Percentiles rank a stretch among this genome's conserved stretches.
phyloP scores from a whole-genome alignment of 2,888 invertebrate genomes.

The Lamellibrachia columna region DNA sequence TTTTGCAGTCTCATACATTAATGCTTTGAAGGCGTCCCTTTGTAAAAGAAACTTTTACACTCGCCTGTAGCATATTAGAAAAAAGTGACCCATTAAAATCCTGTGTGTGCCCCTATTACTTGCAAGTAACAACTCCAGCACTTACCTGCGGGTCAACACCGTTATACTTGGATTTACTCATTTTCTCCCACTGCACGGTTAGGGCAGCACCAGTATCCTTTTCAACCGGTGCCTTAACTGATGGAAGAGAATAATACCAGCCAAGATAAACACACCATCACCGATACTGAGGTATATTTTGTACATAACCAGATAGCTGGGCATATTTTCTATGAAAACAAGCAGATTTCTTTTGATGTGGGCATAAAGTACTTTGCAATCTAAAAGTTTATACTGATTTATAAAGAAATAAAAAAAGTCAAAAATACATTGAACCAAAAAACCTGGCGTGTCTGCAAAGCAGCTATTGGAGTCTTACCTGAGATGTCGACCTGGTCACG shows the following conservation, averaged over 20 bases:
- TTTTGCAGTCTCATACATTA: too few relatives aligned
- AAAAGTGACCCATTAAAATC: neutral
- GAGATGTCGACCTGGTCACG: slow-evolving; percentile 72
- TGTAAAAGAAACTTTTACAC: too few relatives aligned
- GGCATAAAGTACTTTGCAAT: too few relatives aligned
- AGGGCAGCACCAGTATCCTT: slow-evolving; percentile 76
- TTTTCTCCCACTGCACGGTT: slow-evolving; percentile 89
- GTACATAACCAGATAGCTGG: neutral
- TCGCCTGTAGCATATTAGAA: too few relatives aligned
- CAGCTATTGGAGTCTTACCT: slow-evolving; percentile 41
- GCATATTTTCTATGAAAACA: neutral
- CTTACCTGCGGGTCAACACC: slow-evolving; percentile 85
- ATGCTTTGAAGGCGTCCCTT: too few relatives aligned
- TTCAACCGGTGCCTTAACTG: slow-evolving; percentile 69
- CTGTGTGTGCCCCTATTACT: neutral
- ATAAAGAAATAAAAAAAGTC: too few relatives aligned
- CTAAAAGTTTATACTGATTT: too few relatives aligned
- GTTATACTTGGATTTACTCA: slow-evolving; percentile 98
- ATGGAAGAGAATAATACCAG: neutral
- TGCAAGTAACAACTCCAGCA: neutral
- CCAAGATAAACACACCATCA: neutral
- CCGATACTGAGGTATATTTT: neutral
- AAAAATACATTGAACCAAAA: too few relatives aligned
- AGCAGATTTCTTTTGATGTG: too few relatives aligned
- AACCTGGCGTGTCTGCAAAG: too few relatives aligned